phyloP scores from a whole-genome alignment of 1,140 invertebrate genomes.

The Caerostris extrusa region DNA sequence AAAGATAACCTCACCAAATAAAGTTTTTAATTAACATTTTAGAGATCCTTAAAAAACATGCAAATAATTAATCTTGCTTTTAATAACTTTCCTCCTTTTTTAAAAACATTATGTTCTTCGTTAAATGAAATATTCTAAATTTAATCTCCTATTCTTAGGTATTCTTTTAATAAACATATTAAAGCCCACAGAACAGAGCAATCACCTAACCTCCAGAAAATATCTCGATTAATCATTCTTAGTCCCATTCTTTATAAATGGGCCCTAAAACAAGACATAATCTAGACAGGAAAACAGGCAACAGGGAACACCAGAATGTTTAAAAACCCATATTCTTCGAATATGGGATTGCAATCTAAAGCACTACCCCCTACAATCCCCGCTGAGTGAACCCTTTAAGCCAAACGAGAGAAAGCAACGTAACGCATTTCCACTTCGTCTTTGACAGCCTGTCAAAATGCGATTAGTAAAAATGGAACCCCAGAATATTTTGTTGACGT shows the following conservation, averaged over 20 bases:
- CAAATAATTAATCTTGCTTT: no score
- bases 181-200: no score
- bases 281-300: neutral
- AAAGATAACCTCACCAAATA: no score
- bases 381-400: neutral
- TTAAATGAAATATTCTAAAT: no score
- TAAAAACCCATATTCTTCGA: neutral
- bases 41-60: no score
- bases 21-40: no score
- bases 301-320: neutral
- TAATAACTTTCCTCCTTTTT: no score
- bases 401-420: neutral
- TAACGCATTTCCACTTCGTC: conserved; percentile 8
- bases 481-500: conserved; percentile 71
- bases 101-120: no score
- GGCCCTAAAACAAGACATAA: neutral
- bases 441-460: conserved; percentile 74
- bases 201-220: no score
- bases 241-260: neutral
- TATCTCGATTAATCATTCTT: neutral
- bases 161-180: no score
- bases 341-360: conserved; percentile 21
- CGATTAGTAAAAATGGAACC: conserved; percentile 7
- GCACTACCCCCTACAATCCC: neutral
- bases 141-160: no score